These are phyloP conservation scores for Cephus sareptanus DNA, from an alignment of 2,888 invertebrate species.

Conservation along the genomic window DNA sequence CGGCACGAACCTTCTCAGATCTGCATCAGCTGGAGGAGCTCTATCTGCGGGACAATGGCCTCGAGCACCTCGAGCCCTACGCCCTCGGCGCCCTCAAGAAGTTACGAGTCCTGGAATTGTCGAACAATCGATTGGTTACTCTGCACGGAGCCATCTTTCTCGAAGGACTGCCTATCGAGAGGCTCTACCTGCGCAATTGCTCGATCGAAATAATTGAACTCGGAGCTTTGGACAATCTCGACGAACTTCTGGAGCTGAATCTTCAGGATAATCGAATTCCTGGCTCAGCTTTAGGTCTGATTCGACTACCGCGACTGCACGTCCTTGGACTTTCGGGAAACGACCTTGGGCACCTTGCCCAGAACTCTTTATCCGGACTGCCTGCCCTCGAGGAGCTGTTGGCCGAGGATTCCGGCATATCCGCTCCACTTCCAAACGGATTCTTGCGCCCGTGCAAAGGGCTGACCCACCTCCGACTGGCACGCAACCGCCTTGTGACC, in stretches of 20 bases:
- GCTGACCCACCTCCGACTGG: constrained; percentile 79
- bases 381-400: constrained; percentile 81
- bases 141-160: constrained; percentile 81
- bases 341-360: constrained; percentile 79
- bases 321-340: constrained; percentile 81
- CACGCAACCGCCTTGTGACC: constrained; percentile 74
- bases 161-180: constrained; percentile 79
- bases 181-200: constrained; percentile 80
- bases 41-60: constrained; percentile 79
- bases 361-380: constrained; percentile 80
- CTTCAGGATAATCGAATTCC: constrained; percentile 79
- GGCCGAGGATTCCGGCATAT: constrained; percentile 77
- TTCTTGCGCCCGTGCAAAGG: constrained; percentile 83
- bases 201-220: constrained; percentile 79
- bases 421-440: constrained; percentile 73
- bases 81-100: constrained; percentile 81
- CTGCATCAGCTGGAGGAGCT: constrained; percentile 84
- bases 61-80: constrained; percentile 77
- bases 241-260: constrained; percentile 82
- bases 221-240: constrained; percentile 78
- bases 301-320: constrained; percentile 81
- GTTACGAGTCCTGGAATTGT: constrained; percentile 81
- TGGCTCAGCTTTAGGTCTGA: constrained; percentile 75
- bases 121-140: constrained; percentile 79
- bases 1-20: constrained; percentile 81